phyloP scores from a whole-genome alignment of 2,888 invertebrate species.

The Apocheima hispidaria region DNA sequence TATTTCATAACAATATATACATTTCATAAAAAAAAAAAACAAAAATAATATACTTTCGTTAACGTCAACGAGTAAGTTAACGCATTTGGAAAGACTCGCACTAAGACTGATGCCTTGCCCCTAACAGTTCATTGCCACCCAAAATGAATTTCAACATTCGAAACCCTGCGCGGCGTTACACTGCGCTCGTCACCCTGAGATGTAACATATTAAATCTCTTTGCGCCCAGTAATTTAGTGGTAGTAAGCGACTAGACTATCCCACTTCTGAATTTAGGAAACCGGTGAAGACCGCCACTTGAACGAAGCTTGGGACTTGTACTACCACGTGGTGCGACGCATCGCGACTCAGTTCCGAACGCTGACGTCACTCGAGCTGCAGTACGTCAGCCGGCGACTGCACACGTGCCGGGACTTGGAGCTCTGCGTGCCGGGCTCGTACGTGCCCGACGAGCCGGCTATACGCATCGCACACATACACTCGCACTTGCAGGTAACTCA shows the following conservation, averaged over 20 bases:
- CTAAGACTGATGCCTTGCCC: no score
- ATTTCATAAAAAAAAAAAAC: no score
- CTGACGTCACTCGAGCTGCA: slow-evolving; percentile 95
- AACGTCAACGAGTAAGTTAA: no score
- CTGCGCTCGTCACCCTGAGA: no score
- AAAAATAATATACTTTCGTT: no score
- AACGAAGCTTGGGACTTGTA: slow-evolving; percentile 99
- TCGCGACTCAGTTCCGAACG: slow-evolving; percentile 96
- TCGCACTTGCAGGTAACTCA: slow-evolving; percentile 92
- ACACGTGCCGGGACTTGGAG: slow-evolving; percentile 95
- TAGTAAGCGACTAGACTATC: neutral
- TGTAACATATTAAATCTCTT: no score
- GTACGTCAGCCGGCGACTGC: slow-evolving; percentile 96
- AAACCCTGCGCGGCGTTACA: no score
- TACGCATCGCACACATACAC: slow-evolving; percentile 95
- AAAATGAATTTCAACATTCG: no score
- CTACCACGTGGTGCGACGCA: slow-evolving; percentile 98
- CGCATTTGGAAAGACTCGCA: no score
- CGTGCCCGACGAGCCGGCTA: slow-evolving; percentile 94
- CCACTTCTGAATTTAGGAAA: slow-evolving; percentile 77
- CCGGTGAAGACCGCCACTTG: slow-evolving; percentile 94
- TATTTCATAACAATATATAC: no score
- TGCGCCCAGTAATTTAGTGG: no score
- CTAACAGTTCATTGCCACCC: no score
- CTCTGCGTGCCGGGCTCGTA: slow-evolving; percentile 99